These are phyloP conservation scores for Ceyx melanurus DNA, from an alignment of 2,113 vertebrate species.

Conservation along the genomic window DNA sequence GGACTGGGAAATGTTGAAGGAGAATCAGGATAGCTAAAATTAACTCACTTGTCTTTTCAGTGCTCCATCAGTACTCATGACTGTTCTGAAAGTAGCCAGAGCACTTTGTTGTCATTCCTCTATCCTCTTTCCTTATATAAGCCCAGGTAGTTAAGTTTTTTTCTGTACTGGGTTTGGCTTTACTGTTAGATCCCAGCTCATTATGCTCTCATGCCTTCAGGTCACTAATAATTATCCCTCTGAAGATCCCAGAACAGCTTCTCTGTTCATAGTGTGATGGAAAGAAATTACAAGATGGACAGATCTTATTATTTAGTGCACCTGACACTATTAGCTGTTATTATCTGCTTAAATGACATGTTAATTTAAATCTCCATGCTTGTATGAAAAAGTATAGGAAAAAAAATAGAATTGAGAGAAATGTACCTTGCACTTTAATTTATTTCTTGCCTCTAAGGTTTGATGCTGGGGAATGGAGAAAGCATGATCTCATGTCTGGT, in stretches of 20 bases:
- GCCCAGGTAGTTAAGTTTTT: accelerated
- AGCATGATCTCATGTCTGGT: background rate
- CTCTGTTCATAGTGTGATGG: background rate
- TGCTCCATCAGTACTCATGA: background rate
- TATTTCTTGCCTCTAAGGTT: background rate
- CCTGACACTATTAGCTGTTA: slow-evolving; percentile 1
- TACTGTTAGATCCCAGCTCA: background rate
- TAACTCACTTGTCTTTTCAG: background rate
- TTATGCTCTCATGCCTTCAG: background rate
- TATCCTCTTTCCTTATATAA: background rate
- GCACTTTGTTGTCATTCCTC: background rate
- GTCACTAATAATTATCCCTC: background rate
- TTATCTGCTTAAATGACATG: slow-evolving; percentile 9
- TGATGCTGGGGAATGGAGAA: background rate
- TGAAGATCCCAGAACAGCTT: background rate
- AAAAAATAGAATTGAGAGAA: background rate
- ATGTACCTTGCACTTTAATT: background rate
- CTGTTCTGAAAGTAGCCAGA: background rate
- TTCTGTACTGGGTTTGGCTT: background rate
- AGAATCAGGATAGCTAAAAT: background rate
- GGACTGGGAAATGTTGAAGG: background rate
- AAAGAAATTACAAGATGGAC: background rate
- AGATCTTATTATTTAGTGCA: background rate
- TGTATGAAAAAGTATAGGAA: background rate
- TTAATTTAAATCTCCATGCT: slow-evolving; percentile 7